These are phyloP conservation scores for Anguilla japonica DNA, from an alignment of 2,113 vertebrate genomes.

Conservation along the genomic window DNA sequence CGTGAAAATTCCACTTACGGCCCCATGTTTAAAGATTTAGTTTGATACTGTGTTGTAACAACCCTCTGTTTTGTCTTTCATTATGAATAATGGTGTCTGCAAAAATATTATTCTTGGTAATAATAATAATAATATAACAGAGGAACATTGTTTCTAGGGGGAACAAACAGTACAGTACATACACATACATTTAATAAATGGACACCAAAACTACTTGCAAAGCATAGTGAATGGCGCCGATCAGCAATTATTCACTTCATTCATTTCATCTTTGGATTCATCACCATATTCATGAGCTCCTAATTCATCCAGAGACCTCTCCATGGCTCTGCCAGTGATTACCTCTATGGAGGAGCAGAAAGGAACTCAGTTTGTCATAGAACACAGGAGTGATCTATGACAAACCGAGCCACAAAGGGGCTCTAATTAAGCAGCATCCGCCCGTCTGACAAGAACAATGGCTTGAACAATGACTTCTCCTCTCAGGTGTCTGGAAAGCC, in stretches of 20 bases:
- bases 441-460: slow-evolving; percentile 37
- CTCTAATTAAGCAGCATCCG: slow-evolving; percentile 48
- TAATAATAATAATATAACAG: background rate
- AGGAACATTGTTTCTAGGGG: background rate
- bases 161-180: background rate
- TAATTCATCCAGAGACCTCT: slow-evolving; percentile 13
- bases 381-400: slow-evolving; percentile 40
- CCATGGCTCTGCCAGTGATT: slow-evolving; percentile 27
- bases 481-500: slow-evolving; percentile 23
- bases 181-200: background rate
- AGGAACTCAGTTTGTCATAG: background rate
- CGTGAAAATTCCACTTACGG: no score
- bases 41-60: background rate
- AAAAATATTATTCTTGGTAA: background rate
- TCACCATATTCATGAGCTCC: slow-evolving; percentile 29
- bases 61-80: background rate
- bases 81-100: background rate
- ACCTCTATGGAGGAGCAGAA: slow-evolving; percentile 23
- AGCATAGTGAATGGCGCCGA: slow-evolving; percentile 5
- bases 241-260: slow-evolving; percentile 25
- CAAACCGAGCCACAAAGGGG: slow-evolving; percentile 33
- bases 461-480: slow-evolving; percentile 32
- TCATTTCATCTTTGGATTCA: slow-evolving; percentile 16
- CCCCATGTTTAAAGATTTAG: no score
- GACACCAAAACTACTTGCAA: background rate